Percentiles rank a stretch among this genome's conserved stretches.
Evolutionary conservation across 1,140 invertebrate genomes (phyloP).

Genomic region (Danaus plexippus): DNA sequence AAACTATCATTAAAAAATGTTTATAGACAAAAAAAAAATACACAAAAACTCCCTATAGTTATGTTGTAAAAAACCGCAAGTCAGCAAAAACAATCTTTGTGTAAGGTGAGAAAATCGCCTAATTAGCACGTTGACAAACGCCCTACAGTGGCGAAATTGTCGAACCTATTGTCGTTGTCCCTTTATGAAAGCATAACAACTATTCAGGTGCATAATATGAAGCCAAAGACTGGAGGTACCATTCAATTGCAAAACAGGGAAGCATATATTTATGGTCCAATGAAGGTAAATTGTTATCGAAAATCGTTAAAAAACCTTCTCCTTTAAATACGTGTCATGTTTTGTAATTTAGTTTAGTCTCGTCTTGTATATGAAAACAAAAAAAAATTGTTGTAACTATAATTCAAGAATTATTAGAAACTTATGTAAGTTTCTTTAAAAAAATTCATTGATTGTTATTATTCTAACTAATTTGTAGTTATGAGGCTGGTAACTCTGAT

Average conservation of each 20-base stretch:
- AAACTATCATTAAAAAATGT: conserved; percentile 8
- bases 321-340: conserved; percentile 44
- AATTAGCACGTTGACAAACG: conserved; percentile 53
- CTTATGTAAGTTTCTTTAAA: too few species aligned
- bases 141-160: conserved; percentile 42
- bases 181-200: conserved; percentile 60
- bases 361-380: too few species aligned
- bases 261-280: conserved; percentile 48
- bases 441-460: too few species aligned
- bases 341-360: conserved; percentile 38
- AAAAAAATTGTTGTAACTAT: too few species aligned
- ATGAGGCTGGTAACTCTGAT: conserved; percentile 7
- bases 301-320: conserved; percentile 29
- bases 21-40: conserved; percentile 11
- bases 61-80: conserved; percentile 27
- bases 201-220: conserved; percentile 55
- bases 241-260: conserved; percentile 53
- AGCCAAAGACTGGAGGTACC: conserved; percentile 30
- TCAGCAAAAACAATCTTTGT: conserved; percentile 43
- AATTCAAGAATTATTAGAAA: too few species aligned
- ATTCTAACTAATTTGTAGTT: too few species aligned
- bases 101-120: conserved; percentile 66
- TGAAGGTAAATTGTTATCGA: conserved; percentile 50
- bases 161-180: conserved; percentile 38
- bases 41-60: conserved; percentile 22